phyloP scores from a whole-genome alignment of 2,797 vertebrate species.

The Oryzias sinensis region DNA sequence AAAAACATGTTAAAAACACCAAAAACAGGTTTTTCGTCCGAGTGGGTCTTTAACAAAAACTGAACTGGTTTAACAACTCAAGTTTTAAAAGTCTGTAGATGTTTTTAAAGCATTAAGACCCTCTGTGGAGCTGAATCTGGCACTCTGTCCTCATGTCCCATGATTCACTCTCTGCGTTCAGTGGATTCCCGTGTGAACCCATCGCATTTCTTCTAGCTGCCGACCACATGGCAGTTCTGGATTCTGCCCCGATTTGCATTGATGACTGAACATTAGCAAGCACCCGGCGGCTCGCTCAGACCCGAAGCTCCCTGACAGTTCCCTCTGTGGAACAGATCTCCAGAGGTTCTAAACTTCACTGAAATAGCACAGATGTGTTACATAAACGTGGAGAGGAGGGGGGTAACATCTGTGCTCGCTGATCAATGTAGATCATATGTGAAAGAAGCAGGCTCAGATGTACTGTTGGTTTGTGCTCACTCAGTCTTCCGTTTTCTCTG shows the following conservation, averaged over 20 bases:
- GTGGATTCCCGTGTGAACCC: constrained; percentile 10
- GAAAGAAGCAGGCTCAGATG: background rate
- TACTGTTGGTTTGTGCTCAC: background rate
- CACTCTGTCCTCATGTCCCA: background rate
- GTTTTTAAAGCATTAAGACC: too few species aligned
- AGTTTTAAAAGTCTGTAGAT: too few species aligned
- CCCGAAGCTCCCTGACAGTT: constrained; percentile 3
- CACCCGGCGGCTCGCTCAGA: constrained; percentile 7
- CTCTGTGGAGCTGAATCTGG: too few species aligned
- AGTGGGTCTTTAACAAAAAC: too few species aligned
- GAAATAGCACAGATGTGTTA: background rate
- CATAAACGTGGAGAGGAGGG: background rate
- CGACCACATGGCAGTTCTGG: constrained; percentile 36
- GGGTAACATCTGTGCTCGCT: background rate
- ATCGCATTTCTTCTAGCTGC: constrained; percentile 6
- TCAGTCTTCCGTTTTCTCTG: background rate
- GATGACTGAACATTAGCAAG: constrained; percentile 39
- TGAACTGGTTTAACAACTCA: too few species aligned
- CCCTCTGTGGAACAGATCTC: constrained; percentile 1
- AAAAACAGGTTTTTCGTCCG: too few species aligned
- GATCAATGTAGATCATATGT: background rate
- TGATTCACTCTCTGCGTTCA: constrained; percentile 6
- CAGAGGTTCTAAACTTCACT: constrained; percentile 4
- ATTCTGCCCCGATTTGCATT: constrained; percentile 32
- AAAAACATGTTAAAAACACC: too few species aligned